Conservation (phyloP, 1,140 invertebrate genomes). For the Aphidius gifuensis region DNA sequence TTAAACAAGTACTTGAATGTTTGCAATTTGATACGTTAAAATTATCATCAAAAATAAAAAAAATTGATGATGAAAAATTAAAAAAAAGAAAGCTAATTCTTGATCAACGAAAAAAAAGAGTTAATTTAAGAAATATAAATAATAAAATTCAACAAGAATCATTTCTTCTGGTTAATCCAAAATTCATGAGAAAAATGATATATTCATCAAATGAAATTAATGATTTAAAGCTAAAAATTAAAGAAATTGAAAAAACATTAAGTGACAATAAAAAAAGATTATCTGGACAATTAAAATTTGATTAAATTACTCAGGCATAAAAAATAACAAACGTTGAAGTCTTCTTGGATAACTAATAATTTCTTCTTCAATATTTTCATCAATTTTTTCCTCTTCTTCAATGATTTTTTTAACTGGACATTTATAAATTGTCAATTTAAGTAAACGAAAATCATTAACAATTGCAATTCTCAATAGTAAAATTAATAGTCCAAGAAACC, state of each 20-base stretch:
- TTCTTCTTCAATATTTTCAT: not conserved
- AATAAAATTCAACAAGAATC: slow-evolving; percentile 8
- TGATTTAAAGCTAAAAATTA: slow-evolving; percentile 20
- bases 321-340: not conserved
- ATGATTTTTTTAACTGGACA: slow-evolving; percentile 7
- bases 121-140: slow-evolving; percentile 13
- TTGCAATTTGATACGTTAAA: slow-evolving; percentile 6
- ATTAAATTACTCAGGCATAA: not conserved
- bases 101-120: slow-evolving; percentile 5
- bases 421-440: slow-evolving; percentile 32
- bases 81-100: slow-evolving; percentile 8
- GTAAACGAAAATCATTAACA: slow-evolving; percentile 30
- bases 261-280: slow-evolving; percentile 5
- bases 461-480: slow-evolving; percentile 29
- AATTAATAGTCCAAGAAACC: slow-evolving; percentile 27
- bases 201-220: slow-evolving; percentile 2
- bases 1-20: slow-evolving; percentile 17
- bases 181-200: slow-evolving; percentile 14
- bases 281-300: slow-evolving; percentile 7
- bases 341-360: not conserved
- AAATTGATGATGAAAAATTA: slow-evolving; percentile 2
- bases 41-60: not conserved
- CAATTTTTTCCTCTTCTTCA: slow-evolving; percentile 5
- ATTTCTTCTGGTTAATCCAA: slow-evolving; percentile 19
- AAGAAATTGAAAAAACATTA: slow-evolving; percentile 21